Conservation (phyloP, 2,797 vertebrate genomes). For the Schizopygopsis malacanthus region DNA sequence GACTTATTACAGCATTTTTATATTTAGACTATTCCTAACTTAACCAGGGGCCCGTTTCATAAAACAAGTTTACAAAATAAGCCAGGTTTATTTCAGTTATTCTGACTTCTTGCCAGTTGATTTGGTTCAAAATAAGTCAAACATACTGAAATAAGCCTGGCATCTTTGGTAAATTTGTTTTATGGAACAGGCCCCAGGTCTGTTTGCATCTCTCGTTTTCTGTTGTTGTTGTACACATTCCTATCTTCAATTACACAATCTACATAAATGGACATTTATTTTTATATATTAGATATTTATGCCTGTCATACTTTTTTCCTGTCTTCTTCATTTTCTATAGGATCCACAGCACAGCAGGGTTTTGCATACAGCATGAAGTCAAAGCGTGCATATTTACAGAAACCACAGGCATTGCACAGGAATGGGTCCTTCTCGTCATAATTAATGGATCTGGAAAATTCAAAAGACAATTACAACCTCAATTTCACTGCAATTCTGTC, state of each 20-base stretch:
- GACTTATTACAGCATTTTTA: background rate
- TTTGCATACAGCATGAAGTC: constrained; percentile 99
- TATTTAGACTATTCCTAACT: background rate
- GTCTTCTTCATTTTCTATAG: constrained; percentile 98
- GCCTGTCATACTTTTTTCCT: constrained; percentile 88
- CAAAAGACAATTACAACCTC: background rate
- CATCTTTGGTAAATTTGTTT: no score
- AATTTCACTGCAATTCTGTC: background rate
- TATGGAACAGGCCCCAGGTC: no score
- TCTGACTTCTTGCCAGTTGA: no score
- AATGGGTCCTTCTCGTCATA: constrained; percentile 99
- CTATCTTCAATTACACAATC: background rate
- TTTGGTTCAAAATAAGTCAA: no score
- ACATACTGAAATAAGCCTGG: no score
- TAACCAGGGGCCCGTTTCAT: no score
- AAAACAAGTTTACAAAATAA: no score
- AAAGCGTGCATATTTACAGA: constrained; percentile 98
- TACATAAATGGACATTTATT: background rate
- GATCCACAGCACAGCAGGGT: constrained; percentile 97
- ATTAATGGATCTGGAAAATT: constrained; percentile 89
- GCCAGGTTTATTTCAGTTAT: no score
- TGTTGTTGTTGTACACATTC: background rate
- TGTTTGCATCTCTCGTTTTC: background rate
- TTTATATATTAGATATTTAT: background rate
- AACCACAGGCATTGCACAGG: constrained; percentile 97